phyloP scores from a whole-genome alignment of 1,140 invertebrate species.

The Copidosoma floridanum region DNA sequence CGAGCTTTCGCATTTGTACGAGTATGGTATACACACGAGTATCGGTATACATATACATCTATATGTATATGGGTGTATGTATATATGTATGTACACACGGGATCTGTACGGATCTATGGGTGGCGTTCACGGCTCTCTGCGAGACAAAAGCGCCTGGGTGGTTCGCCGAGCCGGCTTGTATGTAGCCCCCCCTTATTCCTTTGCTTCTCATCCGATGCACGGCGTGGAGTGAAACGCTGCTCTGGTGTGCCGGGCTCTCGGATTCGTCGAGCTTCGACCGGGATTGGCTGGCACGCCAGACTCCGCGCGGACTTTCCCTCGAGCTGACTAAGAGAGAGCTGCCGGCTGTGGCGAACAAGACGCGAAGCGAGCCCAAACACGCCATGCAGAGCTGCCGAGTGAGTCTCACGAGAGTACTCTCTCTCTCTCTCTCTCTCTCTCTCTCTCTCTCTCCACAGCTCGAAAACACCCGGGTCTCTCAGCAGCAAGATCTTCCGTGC shows the following conservation, averaged over 20 bases:
- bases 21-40: neutral
- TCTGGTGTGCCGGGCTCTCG: too few species aligned
- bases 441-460: slow-evolving; percentile 26
- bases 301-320: slow-evolving; percentile 53
- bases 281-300: slow-evolving; percentile 38
- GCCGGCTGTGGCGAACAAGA: too few species aligned
- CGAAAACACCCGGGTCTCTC: slow-evolving; percentile 56
- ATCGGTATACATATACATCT: neutral
- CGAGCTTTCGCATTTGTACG: slow-evolving; percentile 17
- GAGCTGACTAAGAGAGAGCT: too few species aligned
- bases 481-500: slow-evolving; percentile 54
- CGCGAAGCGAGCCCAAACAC: slow-evolving; percentile 20
- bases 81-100: slow-evolving; percentile 42
- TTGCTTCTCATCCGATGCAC: too few species aligned
- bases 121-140: slow-evolving; percentile 43
- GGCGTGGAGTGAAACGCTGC: too few species aligned
- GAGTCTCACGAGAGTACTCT: neutral
- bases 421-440: slow-evolving; percentile 22
- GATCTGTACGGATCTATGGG: too few species aligned
- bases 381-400: slow-evolving; percentile 18
- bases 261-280: too few species aligned
- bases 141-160: slow-evolving; percentile 53
- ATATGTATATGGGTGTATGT: too few species aligned
- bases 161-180: too few species aligned
- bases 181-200: neutral